Evolutionary conservation across 2,888 invertebrate species (phyloP), one percentile per base, ranked within the genome.

Genomic region (Mesorhabditis spiculigera): DNA sequence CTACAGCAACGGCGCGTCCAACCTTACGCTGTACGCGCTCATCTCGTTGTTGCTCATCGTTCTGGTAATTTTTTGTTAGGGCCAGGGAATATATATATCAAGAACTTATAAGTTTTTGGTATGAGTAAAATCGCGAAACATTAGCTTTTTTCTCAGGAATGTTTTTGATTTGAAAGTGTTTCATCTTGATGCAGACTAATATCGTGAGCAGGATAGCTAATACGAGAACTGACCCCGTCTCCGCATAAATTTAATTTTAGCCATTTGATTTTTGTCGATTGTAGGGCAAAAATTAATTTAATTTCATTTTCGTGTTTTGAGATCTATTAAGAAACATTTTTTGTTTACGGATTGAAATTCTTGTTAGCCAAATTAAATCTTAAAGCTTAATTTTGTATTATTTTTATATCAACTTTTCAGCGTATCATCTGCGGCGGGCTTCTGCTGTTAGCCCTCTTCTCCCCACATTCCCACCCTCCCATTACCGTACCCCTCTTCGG

Each of bases 11-110:
- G 58, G 58, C 58, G 8, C 58, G 58, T 50, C 58, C 10, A 50
- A 50, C n/a, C 58, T 50, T n/a, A 50, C n/a, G 58, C 58, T 50
- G 10, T 50, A 50, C 58, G 8, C 58, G n/a, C 58, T 50, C 58
- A 50, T 50, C 58, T 1, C 58, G n/a, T n/a, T 50, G 8, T 10
- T 50, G 8, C 58, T 50, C 58, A 50, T 50, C 58, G n/a, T 50
- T 50, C n/a, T 50, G 8, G 58, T 50, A n/a, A 50, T 10, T 50
- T 50, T 28, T 28, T 28, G 28, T 28, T 28, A 28, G 28, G 28
- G 28, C 28, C 28, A 28, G 28, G 28, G 28, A 28, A 28, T 28
- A 28, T 28, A 28, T 28, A 28, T 28, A 28, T 28, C 3, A 28
- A 28, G 58, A 50, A 50, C 58, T 50, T 50, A n/a, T 13, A 13